Percentiles rank a stretch among this genome's conserved stretches.
phyloP scores from a whole-genome alignment of 2,888 invertebrate species.

The Drosophila trichaetosa region DNA sequence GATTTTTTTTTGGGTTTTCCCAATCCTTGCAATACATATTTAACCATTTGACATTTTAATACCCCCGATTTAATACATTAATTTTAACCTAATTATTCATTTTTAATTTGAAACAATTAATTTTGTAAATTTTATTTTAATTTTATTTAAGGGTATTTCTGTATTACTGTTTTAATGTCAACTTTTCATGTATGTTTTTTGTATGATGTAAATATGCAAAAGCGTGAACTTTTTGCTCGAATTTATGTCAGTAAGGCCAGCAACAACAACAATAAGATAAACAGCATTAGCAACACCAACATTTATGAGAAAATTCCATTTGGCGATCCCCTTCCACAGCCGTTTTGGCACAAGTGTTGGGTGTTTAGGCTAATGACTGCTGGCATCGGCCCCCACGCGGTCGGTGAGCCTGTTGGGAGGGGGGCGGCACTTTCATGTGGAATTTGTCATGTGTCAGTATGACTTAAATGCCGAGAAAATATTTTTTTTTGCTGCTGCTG shows the following conservation, averaged over 20 bases:
- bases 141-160: conserved; percentile 20
- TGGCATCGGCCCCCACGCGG: conserved; percentile 46
- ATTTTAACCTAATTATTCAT: not conserved
- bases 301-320: conserved; percentile 80
- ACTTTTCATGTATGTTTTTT: conserved; percentile 19
- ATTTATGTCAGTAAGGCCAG: conserved; percentile 71
- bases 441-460: conserved; percentile 81
- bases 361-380: conserved; percentile 79
- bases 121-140: not conserved
- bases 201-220: conserved; percentile 73
- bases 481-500: conserved; percentile 37
- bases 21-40: not conserved
- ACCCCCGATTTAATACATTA: not conserved
- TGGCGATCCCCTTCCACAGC: conserved; percentile 54
- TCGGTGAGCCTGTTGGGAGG: not conserved
- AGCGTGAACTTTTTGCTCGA: conserved; percentile 74
- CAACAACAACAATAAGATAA: conserved; percentile 22
- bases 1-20: not conserved
- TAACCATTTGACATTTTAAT: not conserved
- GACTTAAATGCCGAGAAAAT: conserved; percentile 80
- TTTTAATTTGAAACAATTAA: no score
- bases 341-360: conserved; percentile 55
- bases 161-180: not conserved
- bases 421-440: conserved; percentile 60
- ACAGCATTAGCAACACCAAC: conserved; percentile 42